Conservation (phyloP, 2,113 vertebrate species). For the Saguinus imperator region DNA sequence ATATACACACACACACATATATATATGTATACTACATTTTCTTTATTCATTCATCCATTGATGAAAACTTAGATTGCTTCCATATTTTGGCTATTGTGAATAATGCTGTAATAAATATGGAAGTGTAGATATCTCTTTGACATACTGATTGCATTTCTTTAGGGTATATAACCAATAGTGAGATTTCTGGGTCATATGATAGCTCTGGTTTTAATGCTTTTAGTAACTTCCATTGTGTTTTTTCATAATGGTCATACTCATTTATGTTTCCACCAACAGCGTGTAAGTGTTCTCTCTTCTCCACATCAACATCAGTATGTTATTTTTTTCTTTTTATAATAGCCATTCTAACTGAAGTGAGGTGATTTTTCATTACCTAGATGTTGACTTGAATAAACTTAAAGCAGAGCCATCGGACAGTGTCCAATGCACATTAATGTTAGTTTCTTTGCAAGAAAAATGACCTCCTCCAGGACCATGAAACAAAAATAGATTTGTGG, state of each 20-base stretch:
- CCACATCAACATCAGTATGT: background rate
- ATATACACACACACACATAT: too few relatives aligned
- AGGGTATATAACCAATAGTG: background rate
- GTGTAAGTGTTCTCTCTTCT: background rate
- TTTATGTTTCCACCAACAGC: background rate
- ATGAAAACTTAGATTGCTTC: background rate
- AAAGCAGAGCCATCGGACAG: too few relatives aligned
- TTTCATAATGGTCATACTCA: background rate
- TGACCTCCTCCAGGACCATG: background rate
- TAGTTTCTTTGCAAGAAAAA: background rate
- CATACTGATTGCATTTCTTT: background rate
- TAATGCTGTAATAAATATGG: background rate
- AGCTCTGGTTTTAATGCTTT: background rate
- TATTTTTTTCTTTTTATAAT: background rate
- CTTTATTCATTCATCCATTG: background rate
- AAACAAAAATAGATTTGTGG: background rate
- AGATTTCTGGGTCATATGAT: background rate
- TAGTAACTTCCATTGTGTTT: background rate
- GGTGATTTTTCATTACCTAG: background rate
- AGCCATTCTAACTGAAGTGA: background rate
- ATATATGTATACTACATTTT: background rate
- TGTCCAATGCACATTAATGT: background rate
- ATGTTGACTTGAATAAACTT: background rate
- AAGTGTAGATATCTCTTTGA: background rate
- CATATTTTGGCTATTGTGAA: background rate